Conservation (phyloP, 2,113 vertebrate species). For the Sturnira hondurensis region DNA sequence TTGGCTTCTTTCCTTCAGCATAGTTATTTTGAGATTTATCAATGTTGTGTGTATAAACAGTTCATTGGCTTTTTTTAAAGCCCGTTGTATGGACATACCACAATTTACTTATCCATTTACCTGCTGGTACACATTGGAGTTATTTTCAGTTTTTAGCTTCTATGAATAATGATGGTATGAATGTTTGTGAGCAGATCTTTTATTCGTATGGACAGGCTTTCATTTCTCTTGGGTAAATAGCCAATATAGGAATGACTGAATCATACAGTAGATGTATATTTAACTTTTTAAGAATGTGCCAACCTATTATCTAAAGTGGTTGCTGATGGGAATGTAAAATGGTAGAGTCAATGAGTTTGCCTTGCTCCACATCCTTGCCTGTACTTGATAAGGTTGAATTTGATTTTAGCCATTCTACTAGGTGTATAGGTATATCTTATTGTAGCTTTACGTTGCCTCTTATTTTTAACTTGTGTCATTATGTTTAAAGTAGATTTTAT, state of each 20-base stretch:
- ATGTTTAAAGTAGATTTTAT: neutral
- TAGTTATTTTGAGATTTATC: neutral
- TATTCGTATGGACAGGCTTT: neutral
- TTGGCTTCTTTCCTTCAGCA: neutral
- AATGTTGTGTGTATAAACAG: neutral
- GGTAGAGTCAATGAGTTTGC: neutral
- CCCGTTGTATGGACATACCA: neutral
- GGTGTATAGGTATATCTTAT: neutral
- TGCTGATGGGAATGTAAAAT: constrained; percentile 3
- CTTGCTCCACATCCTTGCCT: neutral
- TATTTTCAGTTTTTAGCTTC: neutral
- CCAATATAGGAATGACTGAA: neutral
- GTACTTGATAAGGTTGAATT: neutral
- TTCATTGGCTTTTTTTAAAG: neutral
- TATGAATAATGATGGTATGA: neutral
- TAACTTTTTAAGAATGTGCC: neutral
- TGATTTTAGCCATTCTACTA: neutral
- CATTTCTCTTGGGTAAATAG: neutral
- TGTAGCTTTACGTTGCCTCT: neutral
- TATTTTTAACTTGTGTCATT: constrained; percentile 34
- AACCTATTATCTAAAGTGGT: neutral
- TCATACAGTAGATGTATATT: neutral
- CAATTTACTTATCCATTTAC: neutral
- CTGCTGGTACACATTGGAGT: neutral
- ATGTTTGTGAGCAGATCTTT: neutral